Percentiles rank a stretch among this genome's conserved stretches.
Conservation (phyloP, 2,888 invertebrate genomes). For the Drosophila sordidula region DNA sequence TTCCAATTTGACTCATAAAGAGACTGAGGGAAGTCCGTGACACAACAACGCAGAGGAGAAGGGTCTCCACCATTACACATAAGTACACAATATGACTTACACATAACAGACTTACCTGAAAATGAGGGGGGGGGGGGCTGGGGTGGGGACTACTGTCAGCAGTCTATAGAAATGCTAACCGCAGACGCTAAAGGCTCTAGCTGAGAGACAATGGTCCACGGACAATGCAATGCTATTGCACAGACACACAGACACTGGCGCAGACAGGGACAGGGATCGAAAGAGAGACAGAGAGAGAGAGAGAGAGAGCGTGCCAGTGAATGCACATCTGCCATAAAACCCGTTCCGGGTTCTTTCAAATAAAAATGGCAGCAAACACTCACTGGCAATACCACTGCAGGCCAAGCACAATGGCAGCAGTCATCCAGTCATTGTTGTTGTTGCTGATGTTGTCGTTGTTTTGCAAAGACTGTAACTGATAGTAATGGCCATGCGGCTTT, state of each 20-base stretch:
- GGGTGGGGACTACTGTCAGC: slow-evolving; percentile 8
- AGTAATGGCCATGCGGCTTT: slow-evolving; percentile 71
- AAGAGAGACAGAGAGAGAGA: slow-evolving; percentile 9
- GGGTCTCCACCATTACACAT: slow-evolving; percentile 12
- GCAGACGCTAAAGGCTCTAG: slow-evolving; percentile 57
- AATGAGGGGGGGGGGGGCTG: not conserved
- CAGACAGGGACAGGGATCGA: slow-evolving; percentile 30
- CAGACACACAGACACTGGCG: slow-evolving; percentile 19
- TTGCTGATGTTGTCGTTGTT: slow-evolving; percentile 32
- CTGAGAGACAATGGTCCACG: slow-evolving; percentile 65
- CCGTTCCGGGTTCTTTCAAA: slow-evolving; percentile 57
- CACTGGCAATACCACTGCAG: slow-evolving; percentile 34
- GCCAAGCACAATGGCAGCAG: slow-evolving; percentile 50
- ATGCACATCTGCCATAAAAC: slow-evolving; percentile 69
- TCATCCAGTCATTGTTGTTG: slow-evolving; percentile 38
- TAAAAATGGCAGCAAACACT: slow-evolving; percentile 77
- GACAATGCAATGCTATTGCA: slow-evolving; percentile 37
- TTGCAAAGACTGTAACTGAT: slow-evolving; percentile 67
- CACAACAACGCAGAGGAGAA: slow-evolving; percentile 7
- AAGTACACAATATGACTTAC: slow-evolving; percentile 21
- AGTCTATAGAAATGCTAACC: slow-evolving; percentile 61
- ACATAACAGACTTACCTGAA: slow-evolving; percentile 32
- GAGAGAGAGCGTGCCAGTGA: slow-evolving; percentile 18
- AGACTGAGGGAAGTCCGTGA: slow-evolving; percentile 1
- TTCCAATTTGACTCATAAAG: slow-evolving; percentile 11